Conservation (phyloP, 2,888 invertebrate species). For the Apamea sordens region DNA sequence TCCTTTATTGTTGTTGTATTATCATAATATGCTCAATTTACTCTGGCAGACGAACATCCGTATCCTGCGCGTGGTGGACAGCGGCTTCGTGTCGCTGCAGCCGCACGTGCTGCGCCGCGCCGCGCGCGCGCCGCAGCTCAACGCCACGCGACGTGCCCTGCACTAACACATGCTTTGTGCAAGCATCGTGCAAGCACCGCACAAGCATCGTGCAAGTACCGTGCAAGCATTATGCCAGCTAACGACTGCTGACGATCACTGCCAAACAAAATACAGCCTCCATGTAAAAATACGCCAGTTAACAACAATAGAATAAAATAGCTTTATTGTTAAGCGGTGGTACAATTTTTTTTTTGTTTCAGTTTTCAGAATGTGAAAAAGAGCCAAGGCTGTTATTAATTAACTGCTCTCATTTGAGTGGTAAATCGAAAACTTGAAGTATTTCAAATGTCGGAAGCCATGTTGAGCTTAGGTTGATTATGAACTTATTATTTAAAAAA, state of each 20-base stretch:
- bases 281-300: slow-evolving; percentile 8
- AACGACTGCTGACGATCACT: slow-evolving; percentile 27
- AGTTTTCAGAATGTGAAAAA: neutral
- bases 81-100: slow-evolving; percentile 80
- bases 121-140: slow-evolving; percentile 71
- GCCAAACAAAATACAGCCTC: slow-evolving; percentile 54
- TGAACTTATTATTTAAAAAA: neutral
- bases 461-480: neutral
- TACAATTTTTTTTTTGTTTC: neutral
- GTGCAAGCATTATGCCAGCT: neutral
- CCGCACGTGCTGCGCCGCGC: slow-evolving; percentile 83
- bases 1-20: too few relatives aligned
- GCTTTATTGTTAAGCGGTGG: slow-evolving; percentile 21
- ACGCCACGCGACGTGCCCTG: slow-evolving; percentile 74
- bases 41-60: slow-evolving; percentile 91
- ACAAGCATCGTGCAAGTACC: neutral
- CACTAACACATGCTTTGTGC: slow-evolving; percentile 60
- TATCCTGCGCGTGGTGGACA: slow-evolving; percentile 91
- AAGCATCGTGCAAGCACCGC: neutral
- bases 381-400: neutral
- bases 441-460: neutral
- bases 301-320: neutral
- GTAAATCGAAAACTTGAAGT: neutral
- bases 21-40: neutral
- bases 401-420: neutral